phyloP scores from a whole-genome alignment of 1,140 invertebrate genomes.

The Campodea augens region DNA sequence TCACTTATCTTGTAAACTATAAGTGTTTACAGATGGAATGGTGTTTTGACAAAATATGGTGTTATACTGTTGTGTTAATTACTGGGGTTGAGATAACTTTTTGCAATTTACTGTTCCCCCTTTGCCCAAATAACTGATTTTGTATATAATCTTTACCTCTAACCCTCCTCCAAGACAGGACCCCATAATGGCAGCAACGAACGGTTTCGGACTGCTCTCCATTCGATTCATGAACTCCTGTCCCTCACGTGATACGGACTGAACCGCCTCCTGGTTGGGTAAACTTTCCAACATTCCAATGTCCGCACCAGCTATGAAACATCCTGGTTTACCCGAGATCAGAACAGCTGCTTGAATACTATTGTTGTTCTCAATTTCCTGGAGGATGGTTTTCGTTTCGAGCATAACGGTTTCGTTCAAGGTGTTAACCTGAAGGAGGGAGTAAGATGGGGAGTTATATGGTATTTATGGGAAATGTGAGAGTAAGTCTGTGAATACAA shows the following conservation, averaged over 20 bases:
- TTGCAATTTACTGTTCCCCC: no score
- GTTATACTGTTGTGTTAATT: no score
- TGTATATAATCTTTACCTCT: no score
- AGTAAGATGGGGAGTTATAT: no score
- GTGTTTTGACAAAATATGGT: no score
- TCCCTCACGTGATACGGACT: conserved; percentile 42
- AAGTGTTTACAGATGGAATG: no score
- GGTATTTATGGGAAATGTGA: no score
- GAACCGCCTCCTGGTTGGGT: conserved; percentile 59
- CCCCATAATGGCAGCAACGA: conserved; percentile 92
- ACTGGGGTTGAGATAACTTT: no score
- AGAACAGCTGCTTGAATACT: conserved; percentile 67
- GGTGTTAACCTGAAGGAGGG: conserved; percentile 89
- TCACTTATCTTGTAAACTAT: no score
- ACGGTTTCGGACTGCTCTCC: conserved; percentile 70
- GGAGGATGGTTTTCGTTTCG: conserved; percentile 53
- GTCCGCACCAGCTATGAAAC: conserved; percentile 96
- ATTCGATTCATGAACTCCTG: conserved; percentile 57
- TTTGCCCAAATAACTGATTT: no score
- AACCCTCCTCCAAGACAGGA: conserved; percentile 91
- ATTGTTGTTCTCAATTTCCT: conserved; percentile 49
- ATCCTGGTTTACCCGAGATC: conserved; percentile 85
- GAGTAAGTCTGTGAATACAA: no score
- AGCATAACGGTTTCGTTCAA: conserved; percentile 54
- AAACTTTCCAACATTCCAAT: conserved; percentile 64